phyloP scores from a whole-genome alignment of 1,140 invertebrate species.

The Drosophila baimaii region DNA sequence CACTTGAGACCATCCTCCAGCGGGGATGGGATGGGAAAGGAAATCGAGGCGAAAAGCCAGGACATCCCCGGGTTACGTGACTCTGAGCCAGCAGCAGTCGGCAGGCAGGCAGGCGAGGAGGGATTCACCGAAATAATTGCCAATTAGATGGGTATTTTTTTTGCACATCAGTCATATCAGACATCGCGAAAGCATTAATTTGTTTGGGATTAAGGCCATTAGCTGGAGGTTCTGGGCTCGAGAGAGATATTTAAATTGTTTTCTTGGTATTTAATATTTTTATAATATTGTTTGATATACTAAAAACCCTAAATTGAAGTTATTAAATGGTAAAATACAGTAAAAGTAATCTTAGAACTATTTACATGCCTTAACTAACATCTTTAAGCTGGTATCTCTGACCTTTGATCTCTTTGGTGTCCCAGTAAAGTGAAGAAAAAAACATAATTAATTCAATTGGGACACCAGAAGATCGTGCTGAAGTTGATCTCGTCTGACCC shows the following conservation, averaged over 20 bases:
- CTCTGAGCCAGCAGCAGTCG: not conserved
- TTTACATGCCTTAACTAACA: not conserved
- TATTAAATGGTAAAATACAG: not conserved
- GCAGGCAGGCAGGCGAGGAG: too few relatives aligned
- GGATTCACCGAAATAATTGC: constrained; percentile 39
- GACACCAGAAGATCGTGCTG: constrained; percentile 9
- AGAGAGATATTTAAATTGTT: not conserved
- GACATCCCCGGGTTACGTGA: constrained; percentile 10
- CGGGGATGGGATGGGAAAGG: not conserved
- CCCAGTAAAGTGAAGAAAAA: not conserved
- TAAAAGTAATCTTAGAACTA: not conserved
- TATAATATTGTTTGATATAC: not conserved
- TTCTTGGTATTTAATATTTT: not conserved
- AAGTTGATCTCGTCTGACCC: constrained; percentile 27
- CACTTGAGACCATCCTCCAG: constrained; percentile 26
- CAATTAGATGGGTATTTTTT: constrained; percentile 28
- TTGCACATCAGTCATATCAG: constrained; percentile 12
- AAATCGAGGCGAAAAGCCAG: constrained; percentile 13
- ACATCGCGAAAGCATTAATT: not conserved
- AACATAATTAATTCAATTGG: not conserved
- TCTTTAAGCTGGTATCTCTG: too few relatives aligned
- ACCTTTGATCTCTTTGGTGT: not conserved
- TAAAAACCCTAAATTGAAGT: not conserved
- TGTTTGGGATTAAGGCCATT: not conserved
- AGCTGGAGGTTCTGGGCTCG: not conserved